Base-by-base conservation (phyloP, 2,797 vertebrate species). In the Anguilla obscura region DNA sequence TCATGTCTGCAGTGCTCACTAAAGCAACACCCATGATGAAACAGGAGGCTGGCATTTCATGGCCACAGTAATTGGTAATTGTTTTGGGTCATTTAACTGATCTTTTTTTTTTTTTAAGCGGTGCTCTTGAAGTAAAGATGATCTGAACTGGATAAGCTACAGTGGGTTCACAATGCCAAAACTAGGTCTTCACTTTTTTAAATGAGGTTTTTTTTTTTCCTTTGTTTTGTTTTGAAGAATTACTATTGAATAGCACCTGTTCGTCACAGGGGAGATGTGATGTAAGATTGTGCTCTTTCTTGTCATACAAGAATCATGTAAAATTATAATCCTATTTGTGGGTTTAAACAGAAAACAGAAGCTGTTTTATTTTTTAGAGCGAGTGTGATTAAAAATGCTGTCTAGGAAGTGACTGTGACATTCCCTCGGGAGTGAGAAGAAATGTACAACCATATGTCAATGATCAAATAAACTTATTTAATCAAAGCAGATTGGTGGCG, bases 291-390 rank as follows among this genome's bases (percentile, higher is more conserved):
- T 94, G 40, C 93, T 96, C 94, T 96, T 98, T 99, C 99, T 99
- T 99, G 99, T 99, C 96, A 97, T 99, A 98, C 99, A 99, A 99
- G 99, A 98, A 96, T 96, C 88, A 60, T 97, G 95, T 97, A 96
- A 96, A 97, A 97, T 96, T 94, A 94, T 60, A 89, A 92, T 93
- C 92, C 91, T 96, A 97, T 98, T 98, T 98, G 98, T 98, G 97
- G 98, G 97, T 95, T 98, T 95, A 96, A 96, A 96, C 98, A 98
- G 98, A 97, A 98, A 98, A 94, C 94, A 97, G 96, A 96, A 92
- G 96, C 96, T 96, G 96, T 97, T 98, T 98, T 97, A 98, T 98
- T 97, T 98, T 98, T 97, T 97, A 98, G 96, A 97, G 96, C 95
- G 96, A 96, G 91, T 94, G 94, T 93, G 91, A 86, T 91, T 90